phyloP scores from a whole-genome alignment of 2,888 invertebrate species.

The Meliscaeva auricollis region DNA sequence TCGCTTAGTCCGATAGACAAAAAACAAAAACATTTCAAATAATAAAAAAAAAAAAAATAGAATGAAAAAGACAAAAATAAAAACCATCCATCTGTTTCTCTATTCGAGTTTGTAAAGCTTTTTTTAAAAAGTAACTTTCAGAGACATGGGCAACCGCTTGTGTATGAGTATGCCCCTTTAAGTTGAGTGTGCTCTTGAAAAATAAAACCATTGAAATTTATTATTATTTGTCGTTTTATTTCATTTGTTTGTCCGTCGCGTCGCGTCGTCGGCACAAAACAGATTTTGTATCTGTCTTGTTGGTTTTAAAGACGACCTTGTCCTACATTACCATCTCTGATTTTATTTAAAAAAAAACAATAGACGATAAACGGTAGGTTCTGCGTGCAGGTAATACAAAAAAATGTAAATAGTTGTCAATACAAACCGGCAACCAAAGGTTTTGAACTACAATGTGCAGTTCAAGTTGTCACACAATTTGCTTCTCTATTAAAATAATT shows the following conservation, averaged over 20 bases:
- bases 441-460: constrained; percentile 16
- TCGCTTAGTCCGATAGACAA: constrained; percentile 8
- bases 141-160: not conserved
- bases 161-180: not conserved
- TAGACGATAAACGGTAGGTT: not conserved
- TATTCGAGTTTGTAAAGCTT: constrained; percentile 11
- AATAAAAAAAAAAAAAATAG: too few relatives aligned
- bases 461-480: constrained; percentile 31
- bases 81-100: constrained; percentile 2
- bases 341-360: constrained; percentile 11
- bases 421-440: constrained; percentile 22
- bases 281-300: constrained; percentile 12
- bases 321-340: constrained; percentile 52
- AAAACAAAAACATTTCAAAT: constrained; percentile 8
- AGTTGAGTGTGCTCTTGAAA: constrained; percentile 59
- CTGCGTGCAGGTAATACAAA: constrained; percentile 5
- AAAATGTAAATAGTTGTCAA: constrained; percentile 13
- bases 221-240: constrained; percentile 27
- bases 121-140: constrained; percentile 11
- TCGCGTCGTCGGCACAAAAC: constrained; percentile 19
- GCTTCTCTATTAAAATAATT: constrained; percentile 3
- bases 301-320: constrained; percentile 53
- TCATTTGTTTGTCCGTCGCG: constrained; percentile 23
- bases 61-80: constrained; percentile 4
- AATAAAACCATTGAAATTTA: constrained; percentile 42